Conservation (phyloP, 2,888 invertebrate species). For the Salticus scenicus region DNA sequence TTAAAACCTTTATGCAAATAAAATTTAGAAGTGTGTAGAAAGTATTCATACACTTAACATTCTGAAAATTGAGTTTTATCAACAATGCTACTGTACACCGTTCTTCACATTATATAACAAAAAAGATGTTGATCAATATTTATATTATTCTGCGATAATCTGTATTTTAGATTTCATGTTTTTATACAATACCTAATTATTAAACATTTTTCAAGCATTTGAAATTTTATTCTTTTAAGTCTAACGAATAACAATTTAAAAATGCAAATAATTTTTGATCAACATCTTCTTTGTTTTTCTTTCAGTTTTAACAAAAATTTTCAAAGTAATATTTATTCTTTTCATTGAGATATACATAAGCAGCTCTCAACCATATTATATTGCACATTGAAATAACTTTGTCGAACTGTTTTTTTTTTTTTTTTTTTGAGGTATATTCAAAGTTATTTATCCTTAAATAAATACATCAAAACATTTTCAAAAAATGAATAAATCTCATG, state of each 20-base stretch:
- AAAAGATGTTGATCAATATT: conserved; percentile 21
- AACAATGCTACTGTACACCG: conserved; percentile 67
- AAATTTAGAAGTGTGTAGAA: conserved; percentile 52
- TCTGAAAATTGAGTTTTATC: conserved; percentile 58
- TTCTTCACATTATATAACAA: conserved; percentile 21
- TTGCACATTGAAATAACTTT: too few relatives aligned
- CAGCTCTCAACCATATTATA: not conserved
- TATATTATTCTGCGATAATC: too few relatives aligned
- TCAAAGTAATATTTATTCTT: conserved; percentile 37
- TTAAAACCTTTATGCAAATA: conserved; percentile 63
- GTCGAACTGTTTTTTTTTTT: not conserved
- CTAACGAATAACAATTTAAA: not conserved
- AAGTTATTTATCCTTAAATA: too few relatives aligned
- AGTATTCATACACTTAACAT: conserved; percentile 67
- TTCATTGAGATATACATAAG: not conserved
- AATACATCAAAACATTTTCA: too few relatives aligned
- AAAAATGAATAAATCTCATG: too few relatives aligned
- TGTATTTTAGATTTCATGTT: too few relatives aligned
- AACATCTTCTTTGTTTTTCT: conserved; percentile 30
- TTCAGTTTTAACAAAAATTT: conserved; percentile 45
- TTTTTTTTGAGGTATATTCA: not conserved
- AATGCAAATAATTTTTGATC: conserved; percentile 2
- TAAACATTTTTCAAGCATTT: too few relatives aligned
- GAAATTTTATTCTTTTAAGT: too few relatives aligned
- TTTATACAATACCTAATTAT: too few relatives aligned